Conservation (phyloP, 2,113 vertebrate species). For the Petromus typicus region DNA sequence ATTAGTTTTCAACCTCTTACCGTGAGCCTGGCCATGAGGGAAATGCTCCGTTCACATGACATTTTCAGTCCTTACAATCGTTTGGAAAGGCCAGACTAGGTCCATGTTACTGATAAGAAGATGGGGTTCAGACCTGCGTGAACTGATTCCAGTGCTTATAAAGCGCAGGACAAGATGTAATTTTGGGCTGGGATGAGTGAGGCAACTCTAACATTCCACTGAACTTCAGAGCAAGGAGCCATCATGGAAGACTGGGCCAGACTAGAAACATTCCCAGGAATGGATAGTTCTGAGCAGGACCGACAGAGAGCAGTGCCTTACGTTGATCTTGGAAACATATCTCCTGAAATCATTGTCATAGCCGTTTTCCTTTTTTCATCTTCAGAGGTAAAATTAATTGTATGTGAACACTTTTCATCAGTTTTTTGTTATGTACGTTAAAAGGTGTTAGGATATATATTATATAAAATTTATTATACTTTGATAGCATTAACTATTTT, state of each 20-base stretch:
- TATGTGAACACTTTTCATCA: not conserved
- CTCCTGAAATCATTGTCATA: not conserved
- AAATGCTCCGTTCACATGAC: not conserved
- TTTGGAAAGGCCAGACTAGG: not conserved
- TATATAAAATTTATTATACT: slow-evolving; percentile 33
- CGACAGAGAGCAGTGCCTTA: not conserved
- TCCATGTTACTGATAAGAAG: slow-evolving; percentile 24
- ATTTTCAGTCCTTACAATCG: not conserved
- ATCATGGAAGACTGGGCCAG: not conserved
- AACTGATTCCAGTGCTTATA: not conserved
- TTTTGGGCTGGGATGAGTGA: not conserved
- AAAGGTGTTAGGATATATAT: not conserved
- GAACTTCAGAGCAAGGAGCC: not conserved
- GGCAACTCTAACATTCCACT: not conserved
- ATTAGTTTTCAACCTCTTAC: not conserved
- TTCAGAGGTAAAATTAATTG: slow-evolving; percentile 23
- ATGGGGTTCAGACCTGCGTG: not conserved
- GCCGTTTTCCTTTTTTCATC: not conserved
- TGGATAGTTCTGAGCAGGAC: not conserved
- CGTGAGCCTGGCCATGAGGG: not conserved
- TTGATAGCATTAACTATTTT: slow-evolving; percentile 34
- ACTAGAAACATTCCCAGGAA: not conserved
- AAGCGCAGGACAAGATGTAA: not conserved
- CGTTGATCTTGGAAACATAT: not conserved
- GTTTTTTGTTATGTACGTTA: not conserved